A percentile compares a stretch with the other conserved stretches of the same genome.
Conservation (phyloP, 2,113 vertebrate genomes). For the Eurypyga helias region DNA sequence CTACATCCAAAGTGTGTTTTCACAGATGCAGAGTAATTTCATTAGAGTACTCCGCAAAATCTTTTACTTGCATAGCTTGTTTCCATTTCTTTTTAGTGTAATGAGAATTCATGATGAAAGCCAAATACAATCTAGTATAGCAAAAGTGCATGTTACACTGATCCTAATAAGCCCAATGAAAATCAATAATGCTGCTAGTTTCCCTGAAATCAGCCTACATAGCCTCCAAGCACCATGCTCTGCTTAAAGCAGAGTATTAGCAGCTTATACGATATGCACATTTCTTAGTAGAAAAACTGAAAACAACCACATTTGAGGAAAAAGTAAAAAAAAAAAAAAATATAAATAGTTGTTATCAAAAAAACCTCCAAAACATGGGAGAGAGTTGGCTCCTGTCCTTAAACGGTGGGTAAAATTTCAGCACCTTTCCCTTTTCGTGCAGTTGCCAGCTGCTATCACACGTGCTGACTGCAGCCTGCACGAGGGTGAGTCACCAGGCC, state of each 20-base stretch:
- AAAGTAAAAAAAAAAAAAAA: background rate
- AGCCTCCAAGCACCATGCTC: constrained; percentile 58
- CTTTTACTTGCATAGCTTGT: constrained; percentile 72
- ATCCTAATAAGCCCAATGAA: constrained; percentile 77
- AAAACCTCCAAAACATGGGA: background rate
- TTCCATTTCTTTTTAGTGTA: constrained; percentile 76
- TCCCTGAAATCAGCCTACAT: constrained; percentile 67
- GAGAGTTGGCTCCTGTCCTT: background rate
- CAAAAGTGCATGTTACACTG: constrained; percentile 70
- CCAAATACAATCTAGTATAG: constrained; percentile 73
- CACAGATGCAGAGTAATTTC: constrained; percentile 63
- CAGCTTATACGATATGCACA: constrained; percentile 36
- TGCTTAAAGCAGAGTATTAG: constrained; percentile 69
- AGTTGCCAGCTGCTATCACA: background rate
- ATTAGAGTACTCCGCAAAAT: constrained; percentile 63
- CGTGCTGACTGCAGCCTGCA: background rate
- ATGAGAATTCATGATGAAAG: constrained; percentile 79
- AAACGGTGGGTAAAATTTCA: background rate
- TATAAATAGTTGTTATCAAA: background rate
- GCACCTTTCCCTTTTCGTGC: background rate
- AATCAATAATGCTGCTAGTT: constrained; percentile 78
- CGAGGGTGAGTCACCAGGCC: rapidly evolving
- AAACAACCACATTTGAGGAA: background rate
- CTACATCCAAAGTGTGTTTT: constrained; percentile 53
- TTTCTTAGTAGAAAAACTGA: background rate